A percentile compares a stretch with the other conserved stretches of the same genome.
Conservation (phyloP, 2,888 invertebrate genomes). For the Phytoseiulus persimilis region DNA sequence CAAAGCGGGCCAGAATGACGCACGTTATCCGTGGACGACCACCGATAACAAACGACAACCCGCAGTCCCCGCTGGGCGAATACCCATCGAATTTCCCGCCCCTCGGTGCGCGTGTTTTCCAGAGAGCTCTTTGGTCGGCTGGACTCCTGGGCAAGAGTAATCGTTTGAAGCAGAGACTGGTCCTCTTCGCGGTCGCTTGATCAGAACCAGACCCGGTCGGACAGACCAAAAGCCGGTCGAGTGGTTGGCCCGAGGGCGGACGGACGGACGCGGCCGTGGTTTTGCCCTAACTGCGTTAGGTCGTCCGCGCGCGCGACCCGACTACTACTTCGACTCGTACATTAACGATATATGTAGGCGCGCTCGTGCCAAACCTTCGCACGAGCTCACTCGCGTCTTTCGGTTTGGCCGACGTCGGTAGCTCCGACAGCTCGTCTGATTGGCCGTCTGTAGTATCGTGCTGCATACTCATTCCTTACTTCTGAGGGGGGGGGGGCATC, state of each 20-base stretch:
- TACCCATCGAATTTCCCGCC: no score
- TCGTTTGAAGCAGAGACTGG: not conserved
- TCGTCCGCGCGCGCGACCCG: not conserved
- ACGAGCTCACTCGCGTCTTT: not conserved
- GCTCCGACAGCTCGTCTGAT: not conserved
- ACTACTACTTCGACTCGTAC: not conserved
- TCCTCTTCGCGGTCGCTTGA: not conserved
- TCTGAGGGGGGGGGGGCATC: no score
- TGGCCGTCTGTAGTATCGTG: not conserved
- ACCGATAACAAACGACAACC: no score
- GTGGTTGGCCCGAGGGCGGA: not conserved
- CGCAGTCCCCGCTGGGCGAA: no score
- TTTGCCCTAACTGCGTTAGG: not conserved
- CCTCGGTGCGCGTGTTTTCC: not conserved
- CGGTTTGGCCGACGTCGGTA: not conserved
- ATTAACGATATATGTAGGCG: not conserved
- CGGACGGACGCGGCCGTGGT: not conserved
- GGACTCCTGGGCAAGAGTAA: not conserved
- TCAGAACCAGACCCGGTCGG: not conserved
- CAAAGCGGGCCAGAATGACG: no score
- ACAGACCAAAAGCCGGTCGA: not conserved
- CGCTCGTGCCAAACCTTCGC: not conserved
- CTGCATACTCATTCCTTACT: not conserved
- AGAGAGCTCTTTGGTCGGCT: not conserved
- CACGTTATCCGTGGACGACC: no score